Evolutionary conservation across 2,113 vertebrate genomes (phyloP).

Genomic region (Cercocebus atys): DNA sequence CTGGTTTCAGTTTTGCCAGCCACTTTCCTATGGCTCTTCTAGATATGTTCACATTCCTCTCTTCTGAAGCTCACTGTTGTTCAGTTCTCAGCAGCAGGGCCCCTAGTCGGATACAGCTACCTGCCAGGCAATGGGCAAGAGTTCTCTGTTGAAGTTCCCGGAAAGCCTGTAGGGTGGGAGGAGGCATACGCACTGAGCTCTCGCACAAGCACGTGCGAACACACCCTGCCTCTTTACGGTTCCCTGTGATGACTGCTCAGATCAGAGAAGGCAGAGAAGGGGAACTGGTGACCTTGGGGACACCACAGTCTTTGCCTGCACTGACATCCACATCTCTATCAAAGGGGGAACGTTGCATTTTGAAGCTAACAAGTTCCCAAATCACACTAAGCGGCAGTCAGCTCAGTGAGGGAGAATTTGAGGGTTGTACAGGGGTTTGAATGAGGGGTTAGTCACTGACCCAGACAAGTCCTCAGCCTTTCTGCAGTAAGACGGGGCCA

Average conservation of each 20-base stretch:
- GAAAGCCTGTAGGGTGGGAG: not conserved
- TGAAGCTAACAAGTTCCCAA: not conserved
- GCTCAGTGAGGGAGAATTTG: not conserved
- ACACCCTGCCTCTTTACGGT: too few species aligned
- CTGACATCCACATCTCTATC: not conserved
- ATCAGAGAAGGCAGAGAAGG: not conserved
- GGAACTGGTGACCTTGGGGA: not conserved
- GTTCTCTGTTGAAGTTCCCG: not conserved
- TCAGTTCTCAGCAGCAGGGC: not conserved
- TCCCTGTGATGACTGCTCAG: not conserved
- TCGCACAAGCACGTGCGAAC: rapidly evolving
- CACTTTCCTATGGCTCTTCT: not conserved
- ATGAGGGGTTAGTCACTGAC: not conserved
- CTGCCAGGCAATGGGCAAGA: not conserved
- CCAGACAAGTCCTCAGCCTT: not conserved
- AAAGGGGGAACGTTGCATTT: not conserved
- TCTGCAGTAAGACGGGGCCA: not conserved
- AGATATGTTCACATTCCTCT: not conserved
- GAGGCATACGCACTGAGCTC: not conserved
- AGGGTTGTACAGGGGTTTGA: not conserved
- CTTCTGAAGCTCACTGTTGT: not conserved
- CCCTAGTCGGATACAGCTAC: not conserved
- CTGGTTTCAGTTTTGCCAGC: not conserved
- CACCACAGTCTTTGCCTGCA: not conserved
- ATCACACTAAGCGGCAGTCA: not conserved